Evolutionary conservation across 2,797 vertebrate genomes (phyloP).

Genomic region (Orientallactaga sibirica): DNA sequence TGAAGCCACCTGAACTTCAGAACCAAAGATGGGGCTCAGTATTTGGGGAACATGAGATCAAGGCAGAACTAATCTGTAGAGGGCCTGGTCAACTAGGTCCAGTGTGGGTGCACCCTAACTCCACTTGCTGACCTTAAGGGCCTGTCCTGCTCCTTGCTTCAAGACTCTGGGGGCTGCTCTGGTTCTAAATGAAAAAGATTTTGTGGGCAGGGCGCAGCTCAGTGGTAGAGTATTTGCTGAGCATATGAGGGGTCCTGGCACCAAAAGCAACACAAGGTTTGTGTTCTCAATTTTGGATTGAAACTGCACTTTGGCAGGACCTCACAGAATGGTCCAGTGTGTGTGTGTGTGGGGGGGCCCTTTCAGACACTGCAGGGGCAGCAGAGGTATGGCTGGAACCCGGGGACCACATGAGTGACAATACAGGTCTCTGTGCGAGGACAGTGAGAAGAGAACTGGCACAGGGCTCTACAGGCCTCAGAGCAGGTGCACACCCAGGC

Average conservation of each 20-base stretch:
- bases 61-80: background rate
- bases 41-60: background rate
- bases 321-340: background rate
- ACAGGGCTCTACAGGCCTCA: background rate
- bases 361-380: background rate
- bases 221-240: background rate
- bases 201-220: background rate
- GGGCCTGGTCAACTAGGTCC: background rate
- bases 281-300: background rate
- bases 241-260: background rate
- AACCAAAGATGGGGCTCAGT: background rate
- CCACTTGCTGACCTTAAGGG: background rate
- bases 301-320: background rate
- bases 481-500: background rate
- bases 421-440: fast-evolving
- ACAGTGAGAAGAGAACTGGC: background rate
- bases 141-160: background rate
- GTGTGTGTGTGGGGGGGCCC: background rate
- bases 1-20: background rate
- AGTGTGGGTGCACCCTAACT: fast-evolving
- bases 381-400: background rate
- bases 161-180: background rate
- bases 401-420: background rate
- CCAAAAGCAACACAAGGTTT: background rate
- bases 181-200: background rate